Conservation (phyloP, 2,888 invertebrate genomes). For the Cephus nigrinus region DNA sequence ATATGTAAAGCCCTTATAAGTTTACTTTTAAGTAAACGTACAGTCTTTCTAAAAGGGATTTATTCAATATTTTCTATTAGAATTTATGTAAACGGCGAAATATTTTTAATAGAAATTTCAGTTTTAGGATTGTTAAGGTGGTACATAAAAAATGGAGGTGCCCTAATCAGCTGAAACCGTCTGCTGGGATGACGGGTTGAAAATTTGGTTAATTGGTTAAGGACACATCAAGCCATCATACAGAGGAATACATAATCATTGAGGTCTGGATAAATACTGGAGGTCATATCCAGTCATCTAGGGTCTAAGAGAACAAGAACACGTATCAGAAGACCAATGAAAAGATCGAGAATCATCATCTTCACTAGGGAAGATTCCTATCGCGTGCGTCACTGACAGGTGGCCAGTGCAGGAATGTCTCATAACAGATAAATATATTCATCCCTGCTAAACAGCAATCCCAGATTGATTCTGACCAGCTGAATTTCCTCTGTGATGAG, state of each 20-base stretch:
- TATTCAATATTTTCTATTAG: background rate
- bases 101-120: background rate
- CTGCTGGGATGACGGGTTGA: conserved; percentile 49
- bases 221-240: background rate
- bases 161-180: conserved; percentile 50
- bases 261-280: background rate
- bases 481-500: conserved; percentile 60
- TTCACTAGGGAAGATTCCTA: conserved; percentile 16
- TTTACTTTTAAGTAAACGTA: background rate
- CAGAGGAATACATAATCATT: background rate
- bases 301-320: background rate
- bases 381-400: conserved; percentile 54
- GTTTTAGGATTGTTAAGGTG: background rate
- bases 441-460: conserved; percentile 15
- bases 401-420: conserved; percentile 44
- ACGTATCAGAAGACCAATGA: conserved; percentile 14
- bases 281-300: background rate
- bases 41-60: background rate
- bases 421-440: conserved; percentile 35
- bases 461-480: conserved; percentile 17
- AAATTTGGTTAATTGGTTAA: conserved; percentile 44
- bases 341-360: conserved; percentile 6
- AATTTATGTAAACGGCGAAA: background rate
- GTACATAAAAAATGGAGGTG: conserved; percentile 12
- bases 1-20: background rate